Evolutionary conservation across 2,888 invertebrate genomes (phyloP).

Genomic region (Lissonota sp.): DNA sequence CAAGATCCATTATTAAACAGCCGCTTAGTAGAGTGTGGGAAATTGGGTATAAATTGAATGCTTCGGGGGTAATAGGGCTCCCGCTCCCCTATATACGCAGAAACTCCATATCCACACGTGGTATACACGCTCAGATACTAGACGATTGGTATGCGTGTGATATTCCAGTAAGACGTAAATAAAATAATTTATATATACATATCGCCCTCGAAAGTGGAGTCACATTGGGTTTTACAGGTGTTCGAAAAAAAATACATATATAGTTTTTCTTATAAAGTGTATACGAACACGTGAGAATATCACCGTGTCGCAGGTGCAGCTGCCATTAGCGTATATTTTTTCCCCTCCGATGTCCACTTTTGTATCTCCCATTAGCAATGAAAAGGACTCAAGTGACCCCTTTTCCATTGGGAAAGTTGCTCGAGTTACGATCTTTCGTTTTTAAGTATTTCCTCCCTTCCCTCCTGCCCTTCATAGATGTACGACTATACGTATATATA

Average conservation of each 20-base stretch:
- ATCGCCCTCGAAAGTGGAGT: conserved; percentile 21
- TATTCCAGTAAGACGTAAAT: conserved; percentile 15
- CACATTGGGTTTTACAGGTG: conserved; percentile 78
- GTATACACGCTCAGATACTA: conserved; percentile 16
- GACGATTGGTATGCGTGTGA: background rate
- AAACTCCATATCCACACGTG: conserved; percentile 13
- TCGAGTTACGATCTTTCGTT: too few species aligned
- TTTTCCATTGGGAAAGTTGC: too few species aligned
- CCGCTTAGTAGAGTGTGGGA: conserved; percentile 61
- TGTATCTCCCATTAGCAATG: conserved; percentile 35
- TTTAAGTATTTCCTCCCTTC: too few species aligned
- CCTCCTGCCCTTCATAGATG: too few species aligned
- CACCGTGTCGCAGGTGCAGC: conserved; percentile 79
- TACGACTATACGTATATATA: conserved; percentile 20
- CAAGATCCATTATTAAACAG: conserved; percentile 59
- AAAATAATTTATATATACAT: conserved; percentile 1
- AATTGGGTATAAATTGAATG: conserved; percentile 54
- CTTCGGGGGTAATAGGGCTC: conserved; percentile 51
- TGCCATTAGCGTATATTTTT: conserved; percentile 55
- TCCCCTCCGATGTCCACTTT: conserved; percentile 24
- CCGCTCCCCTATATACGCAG: conserved; percentile 28
- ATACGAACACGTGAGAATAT: conserved; percentile 80
- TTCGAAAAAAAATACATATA: conserved; percentile 63
- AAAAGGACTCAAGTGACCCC: too few species aligned
- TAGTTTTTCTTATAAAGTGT: conserved; percentile 34